Percentiles rank a stretch among this genome's conserved stretches.
Evolutionary conservation across 2,113 vertebrate genomes (phyloP).

Genomic region (Apus apus): DNA sequence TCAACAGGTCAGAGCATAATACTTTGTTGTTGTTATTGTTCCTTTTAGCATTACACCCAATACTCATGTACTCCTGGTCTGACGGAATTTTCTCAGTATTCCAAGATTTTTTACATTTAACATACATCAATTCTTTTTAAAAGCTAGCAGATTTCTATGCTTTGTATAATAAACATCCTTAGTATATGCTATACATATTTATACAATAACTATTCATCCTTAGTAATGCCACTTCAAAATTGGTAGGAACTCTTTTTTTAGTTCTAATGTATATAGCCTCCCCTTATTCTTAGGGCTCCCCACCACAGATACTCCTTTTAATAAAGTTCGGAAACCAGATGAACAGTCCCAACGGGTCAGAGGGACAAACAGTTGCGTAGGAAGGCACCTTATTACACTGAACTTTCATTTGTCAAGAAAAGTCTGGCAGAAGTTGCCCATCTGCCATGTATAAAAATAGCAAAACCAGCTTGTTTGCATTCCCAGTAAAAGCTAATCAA

Average conservation of each 20-base stretch:
- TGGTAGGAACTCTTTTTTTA: not conserved
- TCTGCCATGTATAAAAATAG: constrained; percentile 6
- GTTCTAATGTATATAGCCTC: not conserved
- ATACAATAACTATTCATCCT: no score
- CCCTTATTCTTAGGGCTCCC: not conserved
- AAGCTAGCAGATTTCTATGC: not conserved
- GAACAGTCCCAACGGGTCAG: no score
- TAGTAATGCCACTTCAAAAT: not conserved
- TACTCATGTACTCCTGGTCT: not conserved
- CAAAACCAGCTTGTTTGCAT: constrained; percentile 33
- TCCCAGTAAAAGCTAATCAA: constrained; percentile 14
- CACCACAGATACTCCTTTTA: not conserved
- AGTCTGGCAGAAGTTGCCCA: not conserved
- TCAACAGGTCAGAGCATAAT: not conserved
- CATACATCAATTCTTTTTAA: not conserved
- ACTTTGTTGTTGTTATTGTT: not conserved
- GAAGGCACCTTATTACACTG: not conserved
- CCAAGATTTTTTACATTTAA: not conserved
- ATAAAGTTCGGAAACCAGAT: no score
- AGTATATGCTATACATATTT: no score
- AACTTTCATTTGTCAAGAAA: constrained; percentile 3
- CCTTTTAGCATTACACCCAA: not conserved
- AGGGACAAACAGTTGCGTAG: no score
- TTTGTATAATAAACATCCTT: not conserved
- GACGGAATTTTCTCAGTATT: not conserved